Evolutionary conservation across 2,797 vertebrate species (phyloP), one percentile per base, ranked within the genome.

Genomic region (Channallabes apus): DNA sequence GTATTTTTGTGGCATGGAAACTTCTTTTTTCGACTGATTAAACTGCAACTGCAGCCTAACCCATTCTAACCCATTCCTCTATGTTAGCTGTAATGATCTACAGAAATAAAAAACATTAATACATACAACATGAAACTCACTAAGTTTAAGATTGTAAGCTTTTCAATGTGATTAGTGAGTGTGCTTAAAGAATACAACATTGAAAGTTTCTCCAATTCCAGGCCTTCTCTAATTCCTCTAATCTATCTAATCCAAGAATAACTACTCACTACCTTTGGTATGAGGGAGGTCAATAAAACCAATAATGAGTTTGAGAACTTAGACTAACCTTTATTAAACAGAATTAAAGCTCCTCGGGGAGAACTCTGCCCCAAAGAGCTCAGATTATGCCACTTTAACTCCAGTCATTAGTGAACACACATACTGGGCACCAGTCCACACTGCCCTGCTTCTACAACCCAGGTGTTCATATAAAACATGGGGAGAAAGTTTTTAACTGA

Each of bases 1-100:
- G 82, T 84, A 61, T 61, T 81, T 87, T 84, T 85, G 80, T 84
- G 80, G 86, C 80, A 76, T 84, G 86, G 82, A 90, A 89, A 88
- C 76, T 58, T 56, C 54, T 58, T 83, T 76, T 87, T 79, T 82
- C 51, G 56, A 11, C 54, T 69, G n/a, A 75, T 51, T 84, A 85
- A 80, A 81, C 35, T 18, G 41, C 71, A 27, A 24, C n/a, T 12
- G 20, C 68, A 27, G 24, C 5, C 24, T 46, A 14, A 46, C n/a
- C n/a, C 85, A 88, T 65, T 69, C 85, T 51, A 82, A 81, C 86
- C 85, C 82, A 64, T 75, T 84, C 71, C 82, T 77, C 22, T 41
- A n/a, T 8, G 1, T 11, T 32, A 32, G 15, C 15, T 7, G 9
- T 29, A 56, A 56, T 73, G 67, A 65, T 71, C 71, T 87, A 61